Evolutionary conservation across 2,113 vertebrate genomes (phyloP).

Genomic region (Megaceryle torquata): DNA sequence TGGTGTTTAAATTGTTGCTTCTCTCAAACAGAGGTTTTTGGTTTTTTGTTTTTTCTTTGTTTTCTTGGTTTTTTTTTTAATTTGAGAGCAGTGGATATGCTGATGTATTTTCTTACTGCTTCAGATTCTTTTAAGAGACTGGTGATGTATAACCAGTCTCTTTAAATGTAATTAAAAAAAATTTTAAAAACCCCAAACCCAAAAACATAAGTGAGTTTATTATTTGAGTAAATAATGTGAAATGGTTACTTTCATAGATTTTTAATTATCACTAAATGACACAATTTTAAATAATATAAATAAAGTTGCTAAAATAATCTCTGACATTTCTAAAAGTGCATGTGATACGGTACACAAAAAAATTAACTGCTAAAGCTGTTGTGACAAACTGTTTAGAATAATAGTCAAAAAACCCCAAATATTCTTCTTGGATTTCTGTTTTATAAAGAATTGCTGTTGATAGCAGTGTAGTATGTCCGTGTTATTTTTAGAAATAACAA

Average conservation of each 20-base stretch:
- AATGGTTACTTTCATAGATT: neutral
- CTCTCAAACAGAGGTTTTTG: neutral
- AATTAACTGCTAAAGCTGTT: neutral
- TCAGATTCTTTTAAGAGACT: neutral
- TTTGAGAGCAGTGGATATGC: neutral
- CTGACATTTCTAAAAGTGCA: neutral
- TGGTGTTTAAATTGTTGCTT: neutral
- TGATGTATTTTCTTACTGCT: neutral
- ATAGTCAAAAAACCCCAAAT: neutral
- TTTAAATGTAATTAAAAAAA: neutral
- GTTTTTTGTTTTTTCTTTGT: neutral
- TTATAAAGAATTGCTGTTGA: neutral
- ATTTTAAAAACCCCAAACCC: neutral
- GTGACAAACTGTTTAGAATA: neutral
- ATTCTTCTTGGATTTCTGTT: neutral
- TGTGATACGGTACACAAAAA: neutral
- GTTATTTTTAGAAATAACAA: neutral
- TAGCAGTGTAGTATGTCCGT: neutral
- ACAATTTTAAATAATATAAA: neutral
- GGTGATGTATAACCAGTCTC: neutral
- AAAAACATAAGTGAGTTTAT: neutral
- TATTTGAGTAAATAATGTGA: neutral
- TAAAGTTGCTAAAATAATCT: neutral
- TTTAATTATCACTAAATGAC: neutral
- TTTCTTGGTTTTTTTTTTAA: neutral